A percentile compares a stretch with the other conserved stretches of the same genome.
These are phyloP conservation scores for Gnatocerus cornutus DNA, from an alignment of 2,888 invertebrate species.

Conservation along the genomic window DNA sequence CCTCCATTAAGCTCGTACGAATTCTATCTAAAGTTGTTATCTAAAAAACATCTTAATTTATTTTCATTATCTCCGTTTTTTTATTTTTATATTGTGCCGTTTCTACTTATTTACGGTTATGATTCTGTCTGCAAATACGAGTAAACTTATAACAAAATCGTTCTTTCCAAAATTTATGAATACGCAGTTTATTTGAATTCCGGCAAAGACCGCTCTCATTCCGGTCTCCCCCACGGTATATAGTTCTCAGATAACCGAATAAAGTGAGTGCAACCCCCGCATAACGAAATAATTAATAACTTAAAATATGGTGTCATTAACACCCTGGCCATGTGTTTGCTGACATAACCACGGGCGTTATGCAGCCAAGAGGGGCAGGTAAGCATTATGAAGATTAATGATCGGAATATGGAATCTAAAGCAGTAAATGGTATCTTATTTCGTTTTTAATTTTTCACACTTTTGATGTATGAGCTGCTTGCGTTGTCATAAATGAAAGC, in stretches of 20 bases:
- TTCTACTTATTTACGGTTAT: slow-evolving; percentile 39
- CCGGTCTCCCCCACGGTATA: slow-evolving; percentile 18
- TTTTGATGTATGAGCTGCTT: slow-evolving; percentile 57
- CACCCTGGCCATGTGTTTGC: slow-evolving; percentile 67
- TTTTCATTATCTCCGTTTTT: slow-evolving; percentile 32
- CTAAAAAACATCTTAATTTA: slow-evolving; percentile 31
- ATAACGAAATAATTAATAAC: slow-evolving; percentile 66
- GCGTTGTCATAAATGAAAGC: slow-evolving; percentile 51
- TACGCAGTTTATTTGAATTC: slow-evolving; percentile 3
- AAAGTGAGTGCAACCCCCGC: slow-evolving; percentile 48
- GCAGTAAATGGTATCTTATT: slow-evolving; percentile 58
- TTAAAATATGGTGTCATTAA: slow-evolving; percentile 68
- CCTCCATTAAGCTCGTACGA: slow-evolving; percentile 16
- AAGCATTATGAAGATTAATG: slow-evolving; percentile 65
- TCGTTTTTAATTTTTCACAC: slow-evolving; percentile 60
- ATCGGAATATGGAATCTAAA: slow-evolving; percentile 60
- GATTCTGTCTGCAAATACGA: slow-evolving; percentile 8
- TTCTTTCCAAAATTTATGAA: slow-evolving; percentile 20
- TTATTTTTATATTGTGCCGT: slow-evolving; percentile 11
- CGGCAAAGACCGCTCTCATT: not conserved
- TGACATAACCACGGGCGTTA: slow-evolving; percentile 56
- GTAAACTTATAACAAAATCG: slow-evolving; percentile 10
- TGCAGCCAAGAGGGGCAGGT: slow-evolving; percentile 59
- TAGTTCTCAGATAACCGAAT: slow-evolving; percentile 40
- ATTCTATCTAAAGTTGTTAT: slow-evolving; percentile 7